Base-by-base conservation (phyloP, 2,113 vertebrate genomes). In the Verasper variegatus region DNA sequence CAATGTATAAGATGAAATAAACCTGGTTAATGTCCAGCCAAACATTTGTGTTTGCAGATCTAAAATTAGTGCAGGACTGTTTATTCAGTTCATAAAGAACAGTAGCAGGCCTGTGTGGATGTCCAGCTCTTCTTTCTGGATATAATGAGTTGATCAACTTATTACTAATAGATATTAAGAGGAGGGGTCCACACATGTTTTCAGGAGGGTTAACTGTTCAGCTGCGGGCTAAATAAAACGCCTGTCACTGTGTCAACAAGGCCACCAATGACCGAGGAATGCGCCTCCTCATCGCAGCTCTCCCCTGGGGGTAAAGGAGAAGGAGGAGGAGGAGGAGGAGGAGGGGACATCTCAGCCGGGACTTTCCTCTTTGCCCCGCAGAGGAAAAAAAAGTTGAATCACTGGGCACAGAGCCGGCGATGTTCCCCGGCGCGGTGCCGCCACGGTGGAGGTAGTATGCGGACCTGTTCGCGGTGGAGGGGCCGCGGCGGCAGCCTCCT, bases 211-310 rank as follows among this genome's bases (percentile, higher is more conserved):
- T 56, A 42, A 56, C 7, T 11, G 1, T 4, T 31, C 26, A 23
- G 0, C 71, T 37, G 1, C 24, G 49, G 51, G 37, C 14, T 54
- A 65, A 76, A 74, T 68, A 49, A 80, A 78, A 60, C 11, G 2
- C 45, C 52, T 37, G 76, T 51, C 67, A 47, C 10, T 71, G 78
- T 70, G 55, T 56, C 61, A 83, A 56, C 15, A 78, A 72, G 63
- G 73, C 74, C 79, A 59, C 82, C 15, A 4, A 1, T 40, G 31
- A n/a, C 59, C 37, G n/a, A 82, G 84, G 91, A 94, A 92, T 89
- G 91, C 51, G 76, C 88, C 40, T 80, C 82, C 85, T 92, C 91
- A 90, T 77, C 80, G 65, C 51, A 52, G 17, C 40, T 60, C 67
- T 56, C 67, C 84, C 89, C 77, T 8, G 51, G 71, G 89, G 86